These are phyloP conservation scores for Cladorhizidae sp. DNA, from an alignment of 37 sponge, comb jelly and placozoan species.

Conservation along the genomic window DNA sequence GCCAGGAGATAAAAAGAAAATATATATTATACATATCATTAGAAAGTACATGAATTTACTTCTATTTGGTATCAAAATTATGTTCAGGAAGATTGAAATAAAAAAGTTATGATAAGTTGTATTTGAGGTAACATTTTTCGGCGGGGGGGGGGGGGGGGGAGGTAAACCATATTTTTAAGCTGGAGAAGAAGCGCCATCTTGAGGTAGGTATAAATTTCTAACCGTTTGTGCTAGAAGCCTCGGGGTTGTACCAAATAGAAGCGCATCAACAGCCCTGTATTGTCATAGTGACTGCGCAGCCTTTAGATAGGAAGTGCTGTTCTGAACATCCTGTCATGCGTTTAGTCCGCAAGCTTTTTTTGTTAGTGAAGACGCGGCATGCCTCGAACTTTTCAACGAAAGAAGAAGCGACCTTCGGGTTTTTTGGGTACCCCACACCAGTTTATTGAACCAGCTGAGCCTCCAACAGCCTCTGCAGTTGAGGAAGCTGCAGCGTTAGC, in stretches of 20 bases:
- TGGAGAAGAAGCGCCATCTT: neutral
- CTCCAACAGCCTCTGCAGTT: neutral
- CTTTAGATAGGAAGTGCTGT: too few species aligned
- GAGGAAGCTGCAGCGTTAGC: conserved; percentile 3
- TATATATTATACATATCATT: too few species aligned
- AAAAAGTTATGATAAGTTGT: too few species aligned
- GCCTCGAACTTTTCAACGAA: too few species aligned
- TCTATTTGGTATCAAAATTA: too few species aligned
- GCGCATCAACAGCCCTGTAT: neutral
- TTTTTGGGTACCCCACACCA: neutral
- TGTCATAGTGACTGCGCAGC: neutral
- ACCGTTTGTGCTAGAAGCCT: too few species aligned
- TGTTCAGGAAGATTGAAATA: too few species aligned
- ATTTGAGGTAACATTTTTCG: too few species aligned
- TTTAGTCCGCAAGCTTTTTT: conserved; percentile 59
- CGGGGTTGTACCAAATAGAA: neutral
- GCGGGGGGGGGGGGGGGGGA: too few species aligned
- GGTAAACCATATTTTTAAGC: too few species aligned
- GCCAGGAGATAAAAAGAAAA: too few species aligned
- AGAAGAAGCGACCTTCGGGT: neutral
- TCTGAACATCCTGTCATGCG: neutral
- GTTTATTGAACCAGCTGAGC: neutral
- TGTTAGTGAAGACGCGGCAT: conserved; percentile 54
- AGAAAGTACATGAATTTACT: too few species aligned
- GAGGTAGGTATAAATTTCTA: neutral